phyloP scores from a whole-genome alignment of 2,113 vertebrate species.

The Sinosuthora webbiana region DNA sequence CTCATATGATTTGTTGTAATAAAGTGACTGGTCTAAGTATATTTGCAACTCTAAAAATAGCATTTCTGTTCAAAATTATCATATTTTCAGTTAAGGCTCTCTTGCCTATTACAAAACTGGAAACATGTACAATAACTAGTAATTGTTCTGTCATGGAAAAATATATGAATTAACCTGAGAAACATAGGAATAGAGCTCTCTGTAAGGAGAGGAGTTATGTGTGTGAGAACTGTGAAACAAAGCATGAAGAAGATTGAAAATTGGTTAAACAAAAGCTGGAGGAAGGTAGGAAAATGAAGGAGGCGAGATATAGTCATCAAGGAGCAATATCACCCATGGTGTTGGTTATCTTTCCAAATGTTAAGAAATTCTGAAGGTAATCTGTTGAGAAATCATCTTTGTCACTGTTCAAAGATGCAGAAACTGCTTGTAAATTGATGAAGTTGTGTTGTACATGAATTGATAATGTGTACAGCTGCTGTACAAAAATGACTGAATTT shows the following conservation, averaged over 20 bases:
- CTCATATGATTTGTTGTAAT: background rate
- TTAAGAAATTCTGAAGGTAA: background rate
- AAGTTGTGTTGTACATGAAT: background rate
- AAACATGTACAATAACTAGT: background rate
- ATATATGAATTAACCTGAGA: background rate
- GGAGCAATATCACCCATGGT: background rate
- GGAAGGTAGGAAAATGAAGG: background rate
- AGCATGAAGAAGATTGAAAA: background rate
- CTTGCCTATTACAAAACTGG: background rate
- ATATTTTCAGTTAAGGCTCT: conserved; percentile 26
- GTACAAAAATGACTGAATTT: background rate
- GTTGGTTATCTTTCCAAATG: background rate
- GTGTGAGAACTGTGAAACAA: background rate
- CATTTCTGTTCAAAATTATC: conserved; percentile 20
- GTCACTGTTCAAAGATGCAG: background rate
- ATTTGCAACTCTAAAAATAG: conserved; percentile 40
- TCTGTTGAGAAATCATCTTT: background rate
- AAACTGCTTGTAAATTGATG: background rate
- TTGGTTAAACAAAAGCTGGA: background rate
- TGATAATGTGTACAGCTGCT: background rate
- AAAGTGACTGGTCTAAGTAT: background rate
- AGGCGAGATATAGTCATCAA: background rate
- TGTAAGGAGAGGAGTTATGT: background rate
- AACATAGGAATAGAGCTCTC: background rate
- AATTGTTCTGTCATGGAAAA: background rate